Base-by-base conservation (phyloP, 2,113 vertebrate species). In the Dasyurus viverrinus region DNA sequence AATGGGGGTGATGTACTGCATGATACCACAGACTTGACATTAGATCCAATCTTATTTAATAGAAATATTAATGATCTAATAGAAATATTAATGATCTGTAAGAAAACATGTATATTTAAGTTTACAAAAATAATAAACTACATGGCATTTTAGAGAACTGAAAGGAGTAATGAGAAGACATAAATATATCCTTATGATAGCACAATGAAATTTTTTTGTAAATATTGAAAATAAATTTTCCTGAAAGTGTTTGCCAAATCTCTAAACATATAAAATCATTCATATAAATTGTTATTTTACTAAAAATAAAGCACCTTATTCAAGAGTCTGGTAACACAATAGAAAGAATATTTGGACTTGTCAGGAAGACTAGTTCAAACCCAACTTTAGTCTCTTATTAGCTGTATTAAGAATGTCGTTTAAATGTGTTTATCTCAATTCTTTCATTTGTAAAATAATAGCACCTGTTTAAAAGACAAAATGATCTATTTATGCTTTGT, bases 281-380 rank as follows among this genome's bases (percentile, higher is more conserved):
- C 92, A 95, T 90, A 55, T 96, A 84, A 57, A 93, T 95, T 95
- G 90, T 22, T 90, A 93, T 94, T 92, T 95, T 25, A 96, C 19
- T 90, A 52, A 95, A 95, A 95, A 89, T 46, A 47, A 22, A 96
- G 46, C 89, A 14, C 2, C 50, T 36, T 26, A 27, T 0, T 93
- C 91, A 91, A 95, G 27, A 97, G 42, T 10, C 25, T 90, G 1
- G 42, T 89, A 60, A 9, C 3, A 68, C 14, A 19, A 11, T 68
- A 68, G 12, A 68, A 68, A 68, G 60, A 68, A 36, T 68, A 4
- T 68, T 68, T 68, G 30, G 12, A 68, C 60, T 68, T 68, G 12
- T 68, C 30, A 68, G 60, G 12, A 68, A 68, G 30, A 68, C 60
- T 12, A 16, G 60, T 68, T 68, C 60, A 68, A 16, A 68, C 36